A percentile compares a stretch with the other conserved stretches of the same genome.
phyloP scores from a whole-genome alignment of 2,113 vertebrate species.

The Chaetodon auriga region DNA sequence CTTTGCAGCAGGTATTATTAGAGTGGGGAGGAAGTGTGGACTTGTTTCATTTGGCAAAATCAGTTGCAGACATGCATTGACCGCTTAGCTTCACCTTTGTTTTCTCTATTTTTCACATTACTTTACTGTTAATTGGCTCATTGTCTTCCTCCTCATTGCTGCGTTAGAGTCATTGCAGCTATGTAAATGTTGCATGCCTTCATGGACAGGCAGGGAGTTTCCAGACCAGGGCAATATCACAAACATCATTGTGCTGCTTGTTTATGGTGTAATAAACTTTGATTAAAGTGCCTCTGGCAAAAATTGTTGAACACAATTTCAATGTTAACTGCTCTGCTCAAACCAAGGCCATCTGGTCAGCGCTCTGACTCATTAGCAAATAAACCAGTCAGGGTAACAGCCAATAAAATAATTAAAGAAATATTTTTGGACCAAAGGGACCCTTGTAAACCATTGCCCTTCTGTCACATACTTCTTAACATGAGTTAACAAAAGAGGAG shows the following conservation, averaged over 20 bases:
- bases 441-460: slow-evolving; percentile 44
- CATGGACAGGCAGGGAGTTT: slow-evolving; percentile 30
- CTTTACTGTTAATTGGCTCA: background rate
- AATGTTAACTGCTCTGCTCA: slow-evolving; percentile 57
- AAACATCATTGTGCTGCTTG: slow-evolving; percentile 40
- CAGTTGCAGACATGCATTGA: background rate
- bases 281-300: slow-evolving; percentile 59
- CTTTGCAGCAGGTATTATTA: background rate
- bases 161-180: background rate
- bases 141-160: background rate
- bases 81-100: background rate
- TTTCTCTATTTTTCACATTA: background rate
- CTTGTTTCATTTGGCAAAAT: background rate
- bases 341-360: slow-evolving; percentile 69
- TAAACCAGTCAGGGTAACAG: slow-evolving; percentile 59
- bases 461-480: slow-evolving; percentile 42
- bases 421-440: slow-evolving; percentile 40
- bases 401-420: slow-evolving; percentile 28
- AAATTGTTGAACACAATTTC: slow-evolving; percentile 62
- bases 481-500: slow-evolving; percentile 22
- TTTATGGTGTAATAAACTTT: slow-evolving; percentile 68
- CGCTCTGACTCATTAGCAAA: slow-evolving; percentile 63
- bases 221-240: slow-evolving; percentile 32
- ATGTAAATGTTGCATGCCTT: slow-evolving; percentile 18
- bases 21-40: background rate